These are phyloP conservation scores for Copidosoma aretas DNA, from an alignment of 2,888 invertebrate genomes.

Conservation along the genomic window DNA sequence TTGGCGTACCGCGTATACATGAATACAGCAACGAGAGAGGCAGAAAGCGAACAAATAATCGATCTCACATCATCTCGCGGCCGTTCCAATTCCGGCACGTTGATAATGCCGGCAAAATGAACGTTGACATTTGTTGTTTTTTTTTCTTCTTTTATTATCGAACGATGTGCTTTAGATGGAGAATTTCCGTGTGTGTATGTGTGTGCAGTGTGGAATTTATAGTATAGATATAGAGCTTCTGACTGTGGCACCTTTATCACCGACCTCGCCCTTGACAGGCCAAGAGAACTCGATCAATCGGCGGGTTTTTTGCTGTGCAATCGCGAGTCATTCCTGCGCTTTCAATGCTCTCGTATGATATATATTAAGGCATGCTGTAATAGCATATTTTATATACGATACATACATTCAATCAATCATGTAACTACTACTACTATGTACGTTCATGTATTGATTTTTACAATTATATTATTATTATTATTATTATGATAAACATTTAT, in stretches of 20 bases:
- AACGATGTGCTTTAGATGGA: constrained; percentile 5
- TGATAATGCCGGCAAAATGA: constrained; percentile 4
- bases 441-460: not conserved
- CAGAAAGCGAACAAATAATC: too few relatives aligned
- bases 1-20: too few relatives aligned
- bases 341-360: constrained; percentile 9
- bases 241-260: not conserved
- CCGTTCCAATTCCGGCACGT: too few relatives aligned
- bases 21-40: too few relatives aligned
- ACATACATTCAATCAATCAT: not conserved
- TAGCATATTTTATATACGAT: not conserved
- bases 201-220: constrained; percentile 10
- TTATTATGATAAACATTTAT: not conserved
- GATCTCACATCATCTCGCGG: too few relatives aligned
- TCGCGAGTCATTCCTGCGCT: too few relatives aligned
- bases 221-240: constrained; percentile 10
- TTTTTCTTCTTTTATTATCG: not conserved
- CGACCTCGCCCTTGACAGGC: constrained; percentile 11
- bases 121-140: too few relatives aligned
- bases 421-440: too few relatives aligned
- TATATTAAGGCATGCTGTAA: constrained; percentile 10
- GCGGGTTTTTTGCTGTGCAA: constrained; percentile 5
- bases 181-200: constrained; percentile 7
- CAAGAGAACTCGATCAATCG: constrained; percentile 1
- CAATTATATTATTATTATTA: not conserved